Conservation (phyloP, 2,113 vertebrate species). For the Tragulus kanchil region DNA sequence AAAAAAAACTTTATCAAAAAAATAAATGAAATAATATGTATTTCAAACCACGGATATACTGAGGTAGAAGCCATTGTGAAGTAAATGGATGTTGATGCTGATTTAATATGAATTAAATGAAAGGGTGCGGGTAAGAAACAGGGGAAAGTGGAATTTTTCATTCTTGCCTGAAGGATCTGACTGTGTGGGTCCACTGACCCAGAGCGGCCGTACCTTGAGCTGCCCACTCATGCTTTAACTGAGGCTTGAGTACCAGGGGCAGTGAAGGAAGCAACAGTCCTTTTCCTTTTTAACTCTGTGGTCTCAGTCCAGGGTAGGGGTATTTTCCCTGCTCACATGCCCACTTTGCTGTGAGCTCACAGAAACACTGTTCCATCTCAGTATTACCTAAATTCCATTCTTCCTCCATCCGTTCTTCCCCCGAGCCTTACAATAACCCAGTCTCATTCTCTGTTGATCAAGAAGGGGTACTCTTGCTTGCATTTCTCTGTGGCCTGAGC, state of each 20-base stretch:
- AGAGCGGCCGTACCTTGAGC: neutral
- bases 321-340: neutral
- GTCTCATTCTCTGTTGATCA: neutral
- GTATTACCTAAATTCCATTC: neutral
- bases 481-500: neutral
- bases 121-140: neutral
- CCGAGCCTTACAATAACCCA: neutral
- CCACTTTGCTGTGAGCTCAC: neutral
- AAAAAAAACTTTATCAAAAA: neutral
- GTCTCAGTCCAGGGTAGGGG: neutral
- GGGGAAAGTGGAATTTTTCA: neutral
- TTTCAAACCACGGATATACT: neutral
- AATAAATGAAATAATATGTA: neutral
- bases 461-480: neutral
- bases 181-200: neutral
- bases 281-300: neutral
- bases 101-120: neutral
- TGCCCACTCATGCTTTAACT: neutral
- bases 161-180: neutral
- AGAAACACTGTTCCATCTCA: neutral
- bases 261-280: neutral
- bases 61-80: neutral
- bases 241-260: fast-evolving
- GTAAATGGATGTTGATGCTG: neutral
- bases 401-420: neutral